Evolutionary conservation across 1,140 invertebrate species (phyloP).

Genomic region (Onthophagus taurus): DNA sequence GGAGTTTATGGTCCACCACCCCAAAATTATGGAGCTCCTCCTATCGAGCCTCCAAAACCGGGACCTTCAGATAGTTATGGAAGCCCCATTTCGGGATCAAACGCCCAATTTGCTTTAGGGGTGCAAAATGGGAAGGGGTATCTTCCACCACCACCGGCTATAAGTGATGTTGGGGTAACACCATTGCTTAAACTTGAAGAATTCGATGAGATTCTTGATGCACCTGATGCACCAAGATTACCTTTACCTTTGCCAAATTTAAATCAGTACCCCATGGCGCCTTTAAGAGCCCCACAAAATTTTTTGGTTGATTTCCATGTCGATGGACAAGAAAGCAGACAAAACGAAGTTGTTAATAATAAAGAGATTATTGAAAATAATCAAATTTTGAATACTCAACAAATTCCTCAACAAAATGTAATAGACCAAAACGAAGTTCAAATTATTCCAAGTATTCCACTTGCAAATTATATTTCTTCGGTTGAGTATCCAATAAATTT

Average conservation of each 20-base stretch:
- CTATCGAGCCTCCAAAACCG: neutral
- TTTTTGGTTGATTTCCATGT: conserved; percentile 12
- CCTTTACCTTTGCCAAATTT: conserved; percentile 23
- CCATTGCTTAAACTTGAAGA: neutral
- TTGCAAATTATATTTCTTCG: conserved; percentile 51
- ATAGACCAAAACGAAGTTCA: conserved; percentile 37
- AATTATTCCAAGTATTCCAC: conserved; percentile 48
- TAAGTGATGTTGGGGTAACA: neutral
- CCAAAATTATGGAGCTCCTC: neutral
- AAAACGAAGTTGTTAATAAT: conserved; percentile 5
- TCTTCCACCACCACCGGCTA: conserved; percentile 19
- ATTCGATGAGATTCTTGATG: conserved; percentile 3
- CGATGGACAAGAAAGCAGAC: conserved; percentile 1
- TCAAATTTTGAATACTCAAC: conserved; percentile 1
- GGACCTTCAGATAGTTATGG: conserved; percentile 24
- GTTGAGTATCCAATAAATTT: conserved; percentile 54
- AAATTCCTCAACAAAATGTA: neutral
- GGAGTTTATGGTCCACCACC: neutral
- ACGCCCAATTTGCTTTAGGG: conserved; percentile 10
- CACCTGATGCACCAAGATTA: conserved; percentile 6
- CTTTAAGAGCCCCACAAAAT: conserved; percentile 17
- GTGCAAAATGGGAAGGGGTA: conserved; percentile 15
- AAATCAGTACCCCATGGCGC: conserved; percentile 22
- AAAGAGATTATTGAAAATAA: no score
- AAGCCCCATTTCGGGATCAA: conserved; percentile 18